Percentiles rank a stretch among this genome's conserved stretches.
Evolutionary conservation across 2,797 vertebrate genomes (phyloP).

Genomic region (Catostomus latipinnis): DNA sequence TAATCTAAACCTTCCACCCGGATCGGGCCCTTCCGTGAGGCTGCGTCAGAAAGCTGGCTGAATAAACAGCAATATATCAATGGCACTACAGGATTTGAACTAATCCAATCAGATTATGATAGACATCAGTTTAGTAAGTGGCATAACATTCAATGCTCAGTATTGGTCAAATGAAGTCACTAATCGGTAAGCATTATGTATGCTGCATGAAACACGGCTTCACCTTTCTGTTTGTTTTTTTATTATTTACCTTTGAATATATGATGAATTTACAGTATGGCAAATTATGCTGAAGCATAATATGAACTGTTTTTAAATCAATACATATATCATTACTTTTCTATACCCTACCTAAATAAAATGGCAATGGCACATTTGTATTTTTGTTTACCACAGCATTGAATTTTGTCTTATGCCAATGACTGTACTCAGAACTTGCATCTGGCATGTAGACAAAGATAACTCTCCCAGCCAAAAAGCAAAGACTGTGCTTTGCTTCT

Average conservation of each 20-base stretch:
- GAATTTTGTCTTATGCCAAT: constrained; percentile 72
- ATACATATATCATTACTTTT: too few relatives aligned
- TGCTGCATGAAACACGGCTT: neutral
- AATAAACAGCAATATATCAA: too few relatives aligned
- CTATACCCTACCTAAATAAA: neutral
- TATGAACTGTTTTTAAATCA: too few relatives aligned
- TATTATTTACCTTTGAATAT: too few relatives aligned
- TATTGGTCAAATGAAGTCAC: neutral
- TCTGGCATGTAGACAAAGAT: constrained; percentile 80
- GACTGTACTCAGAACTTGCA: constrained; percentile 86
- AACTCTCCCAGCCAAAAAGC: constrained; percentile 48
- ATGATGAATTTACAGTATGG: neutral
- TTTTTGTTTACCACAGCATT: constrained; percentile 58
- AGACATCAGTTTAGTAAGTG: neutral
- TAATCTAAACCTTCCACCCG: too few relatives aligned
- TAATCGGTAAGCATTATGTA: neutral
- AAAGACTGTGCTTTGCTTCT: constrained; percentile 55
- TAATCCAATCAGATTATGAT: neutral
- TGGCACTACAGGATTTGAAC: neutral
- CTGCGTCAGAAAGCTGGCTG: too few relatives aligned
- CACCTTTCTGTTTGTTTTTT: neutral
- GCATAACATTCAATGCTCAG: neutral
- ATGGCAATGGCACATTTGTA: neutral
- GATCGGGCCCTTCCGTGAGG: too few relatives aligned
- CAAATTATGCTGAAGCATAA: too few relatives aligned